Evolutionary conservation across 2,888 invertebrate species (phyloP), one percentile per base, ranked within the genome.

Genomic region (Labia minor): DNA sequence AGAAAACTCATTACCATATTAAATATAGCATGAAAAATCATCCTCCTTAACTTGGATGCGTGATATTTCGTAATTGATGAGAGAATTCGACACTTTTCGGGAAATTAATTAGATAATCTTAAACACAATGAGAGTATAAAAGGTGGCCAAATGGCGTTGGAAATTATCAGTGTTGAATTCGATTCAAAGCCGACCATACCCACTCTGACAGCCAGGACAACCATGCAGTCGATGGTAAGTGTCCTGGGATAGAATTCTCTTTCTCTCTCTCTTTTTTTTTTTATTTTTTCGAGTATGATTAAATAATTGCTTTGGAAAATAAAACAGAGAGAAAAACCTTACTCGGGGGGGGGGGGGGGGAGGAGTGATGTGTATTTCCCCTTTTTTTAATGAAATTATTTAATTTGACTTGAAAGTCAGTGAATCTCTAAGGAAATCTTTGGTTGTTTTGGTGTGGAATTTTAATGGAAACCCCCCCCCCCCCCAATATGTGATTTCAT

Each of bases 61-160:
- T 49, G 49, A 16, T 49, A 16, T n/a, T 49, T n/a, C 16, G 49
- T 49, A 49, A 49, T 4, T 49, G 49, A 16, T 16, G 14, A 16
- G 14, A n/a, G 49, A 16, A 11, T n/a, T 49, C 16, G 14, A 11
- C 49, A n/a, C n/a, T 49, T 16, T 49, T 49, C 49, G 14, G 49
- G 49, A 49, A 49, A 49, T 16, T 49, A 49, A 49, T 49, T 49
- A 49, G 49, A 49, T 49, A 49, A 49, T 49, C n/a, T 49, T 49
- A n/a, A 49, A 14, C 4, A 49, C 49, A 49, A 16, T n/a, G 49
- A 14, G 8, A 49, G 49, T 49, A 49, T 49, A 49, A n/a, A 49
- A 49, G 16, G 6, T 49, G 49, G 14, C n/a, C 49, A 11, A 49
- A 10, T 3, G 2, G n/a, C 14, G 16, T 4, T n/a, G 3, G n/a